Conservation (phyloP, 2,113 vertebrate genomes). For the Albula glossodonta region DNA sequence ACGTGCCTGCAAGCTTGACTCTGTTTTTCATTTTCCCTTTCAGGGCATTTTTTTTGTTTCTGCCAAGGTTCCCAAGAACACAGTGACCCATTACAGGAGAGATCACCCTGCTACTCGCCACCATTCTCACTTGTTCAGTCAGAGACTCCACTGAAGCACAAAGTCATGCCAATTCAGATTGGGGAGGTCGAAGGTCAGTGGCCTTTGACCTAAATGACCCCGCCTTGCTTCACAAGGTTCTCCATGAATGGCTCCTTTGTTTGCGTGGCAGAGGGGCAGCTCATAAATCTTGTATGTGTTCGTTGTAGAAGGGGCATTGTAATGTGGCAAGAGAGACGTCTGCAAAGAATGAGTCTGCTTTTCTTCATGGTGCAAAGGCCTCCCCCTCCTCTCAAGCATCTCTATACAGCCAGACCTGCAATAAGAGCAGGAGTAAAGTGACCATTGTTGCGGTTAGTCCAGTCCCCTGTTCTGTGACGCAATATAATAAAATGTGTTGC, state of each 20-base stretch:
- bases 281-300: conserved; percentile 58
- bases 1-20: conserved; percentile 4
- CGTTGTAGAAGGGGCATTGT: conserved; percentile 48
- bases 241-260: conserved; percentile 57
- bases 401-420: conserved; percentile 30
- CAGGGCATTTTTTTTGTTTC: conserved; percentile 3
- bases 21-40: conserved; percentile 29
- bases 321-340: conserved; percentile 47
- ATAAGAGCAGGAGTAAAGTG: conserved; percentile 54
- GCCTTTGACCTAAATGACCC: conserved; percentile 53
- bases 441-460: conserved; percentile 53
- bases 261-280: conserved; percentile 33
- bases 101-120: conserved; percentile 52
- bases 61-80: conserved; percentile 27
- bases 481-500: conserved; percentile 64
- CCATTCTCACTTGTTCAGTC: conserved; percentile 59
- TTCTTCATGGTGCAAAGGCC: conserved; percentile 46
- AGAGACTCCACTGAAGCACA: conserved; percentile 63
- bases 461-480: conserved; percentile 47
- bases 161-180: conserved; percentile 59
- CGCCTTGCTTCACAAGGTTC: conserved; percentile 43
- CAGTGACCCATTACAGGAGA: conserved; percentile 48
- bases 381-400: conserved; percentile 32
- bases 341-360: conserved; percentile 38
- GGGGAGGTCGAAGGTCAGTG: conserved; percentile 62